Percentiles rank a stretch among this genome's conserved stretches.
Conservation (phyloP, 2,888 invertebrate genomes). For the Osmoderma eremita region DNA sequence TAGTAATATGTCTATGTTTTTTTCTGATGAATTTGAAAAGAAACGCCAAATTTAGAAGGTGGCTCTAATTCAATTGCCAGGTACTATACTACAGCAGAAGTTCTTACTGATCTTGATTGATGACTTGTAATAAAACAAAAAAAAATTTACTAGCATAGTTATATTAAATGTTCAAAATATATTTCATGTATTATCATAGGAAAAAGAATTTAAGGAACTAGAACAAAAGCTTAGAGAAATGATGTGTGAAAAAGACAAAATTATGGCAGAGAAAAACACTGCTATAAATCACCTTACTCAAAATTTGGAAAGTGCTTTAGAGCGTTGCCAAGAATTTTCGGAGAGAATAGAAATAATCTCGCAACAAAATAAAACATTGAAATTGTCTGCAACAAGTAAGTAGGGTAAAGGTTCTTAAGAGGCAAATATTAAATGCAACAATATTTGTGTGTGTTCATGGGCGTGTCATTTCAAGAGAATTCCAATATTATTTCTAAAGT, state of each 20-base stretch:
- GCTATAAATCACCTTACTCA: constrained; percentile 48
- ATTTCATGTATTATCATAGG: constrained; percentile 39
- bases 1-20: no score
- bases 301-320: constrained; percentile 47
- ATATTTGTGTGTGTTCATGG: no score
- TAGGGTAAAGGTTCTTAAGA: background rate
- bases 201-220: constrained; percentile 47
- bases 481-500: no score
- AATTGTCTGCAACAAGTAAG: constrained; percentile 41
- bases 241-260: constrained; percentile 46
- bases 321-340: constrained; percentile 48
- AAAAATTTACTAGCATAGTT: background rate
- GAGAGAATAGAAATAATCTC: constrained; percentile 44
- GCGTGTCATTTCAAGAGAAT: no score
- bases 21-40: no score
- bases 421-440: background rate
- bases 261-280: constrained; percentile 45
- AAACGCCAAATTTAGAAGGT: no score
- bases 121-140: no score
- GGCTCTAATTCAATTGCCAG: no score
- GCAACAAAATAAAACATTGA: constrained; percentile 45
- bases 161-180: background rate
- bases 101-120: no score
- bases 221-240: constrained; percentile 42
- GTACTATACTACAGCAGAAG: no score